phyloP scores from a whole-genome alignment of 2,113 vertebrate species.

The Archocentrus centrarchus region DNA sequence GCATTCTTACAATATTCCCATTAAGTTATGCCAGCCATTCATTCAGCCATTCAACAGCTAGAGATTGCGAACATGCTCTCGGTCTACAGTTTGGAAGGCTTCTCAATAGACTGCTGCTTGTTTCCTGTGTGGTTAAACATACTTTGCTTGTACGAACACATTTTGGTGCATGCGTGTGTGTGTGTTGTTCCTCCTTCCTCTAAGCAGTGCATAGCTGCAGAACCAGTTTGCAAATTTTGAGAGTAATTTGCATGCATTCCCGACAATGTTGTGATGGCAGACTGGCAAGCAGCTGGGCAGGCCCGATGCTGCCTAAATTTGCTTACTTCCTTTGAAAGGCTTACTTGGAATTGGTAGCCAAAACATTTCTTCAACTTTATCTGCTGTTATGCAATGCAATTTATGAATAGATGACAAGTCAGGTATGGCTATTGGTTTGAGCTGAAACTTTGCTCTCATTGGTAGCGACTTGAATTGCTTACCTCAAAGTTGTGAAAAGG shows the following conservation, averaged over 20 bases:
- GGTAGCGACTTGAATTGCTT: too few relatives aligned
- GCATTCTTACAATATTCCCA: background rate
- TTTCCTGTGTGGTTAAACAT: conserved; percentile 72
- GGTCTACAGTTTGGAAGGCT: background rate
- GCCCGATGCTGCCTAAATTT: conserved; percentile 1
- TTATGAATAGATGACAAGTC: background rate
- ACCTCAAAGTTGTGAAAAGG: background rate
- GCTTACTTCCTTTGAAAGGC: conserved; percentile 27
- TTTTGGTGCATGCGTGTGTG: background rate
- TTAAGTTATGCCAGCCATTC: background rate
- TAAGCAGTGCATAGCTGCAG: conserved; percentile 54
- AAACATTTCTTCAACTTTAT: background rate
- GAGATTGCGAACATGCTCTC: background rate
- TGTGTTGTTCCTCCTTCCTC: conserved; percentile 28
- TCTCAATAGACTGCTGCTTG: conserved; percentile 6
- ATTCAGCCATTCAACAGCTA: background rate
- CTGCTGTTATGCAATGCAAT: background rate
- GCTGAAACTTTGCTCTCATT: background rate
- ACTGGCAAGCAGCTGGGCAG: conserved; percentile 11
- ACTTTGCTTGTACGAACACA: conserved; percentile 21
- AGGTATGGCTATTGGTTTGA: background rate
- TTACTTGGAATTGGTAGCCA: background rate
- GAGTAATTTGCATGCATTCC: conserved; percentile 76
- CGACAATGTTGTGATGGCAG: conserved; percentile 35
- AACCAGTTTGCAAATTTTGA: conserved; percentile 68